Evolutionary conservation across 2,888 invertebrate species (phyloP), one percentile per base, ranked within the genome.

Genomic region (Thecocarcelia acutangulata): DNA sequence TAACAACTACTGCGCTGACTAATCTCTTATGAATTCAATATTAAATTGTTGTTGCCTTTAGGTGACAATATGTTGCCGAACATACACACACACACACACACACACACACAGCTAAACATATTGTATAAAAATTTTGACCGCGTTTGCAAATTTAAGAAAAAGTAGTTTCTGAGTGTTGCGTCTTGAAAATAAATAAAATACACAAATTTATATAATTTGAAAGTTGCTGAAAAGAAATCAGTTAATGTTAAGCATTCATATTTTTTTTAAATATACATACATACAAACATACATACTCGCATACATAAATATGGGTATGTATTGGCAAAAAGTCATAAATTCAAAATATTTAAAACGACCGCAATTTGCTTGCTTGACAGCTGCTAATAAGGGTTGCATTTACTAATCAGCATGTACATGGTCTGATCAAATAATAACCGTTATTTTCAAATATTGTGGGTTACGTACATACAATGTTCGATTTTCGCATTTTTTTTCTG

Each of bases 11-110:
- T 63, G 15, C 13, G 78, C 82, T 82, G 82, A 82, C 82, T 82
- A 82, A 82, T 78, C 82, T 70, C 70, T 78, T 66, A 70, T 78
- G 82, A 82, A 82, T 76, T 75, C 66, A 28, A 19, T 21, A 37
- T 28, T 44, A 52, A 50, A 44, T 74, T 64, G 63, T 48, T 64
- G 40, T 64, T 52, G 37, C 50, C 17, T 42, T 37, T 44, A 17
- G 13, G 52, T 44, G 15, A 42, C 52, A 66, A 2, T 9, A 19
- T 52, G 13, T 24, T 54, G 61, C 9, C 52, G 59, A 44, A 37
- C 13, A 19, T 8, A n/a, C n/a, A n/a, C n/a, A n/a, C n/a, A n/a
- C n/a, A n/a, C n/a, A n/a, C n/a, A n/a, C n/a, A n/a, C n/a, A n/a
- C n/a, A n/a, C n/a, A n/a, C n/a, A n/a, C n/a, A n/a, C n/a, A n/a